phyloP scores from a whole-genome alignment of 2,888 invertebrate genomes.

The Boloria selene region DNA sequence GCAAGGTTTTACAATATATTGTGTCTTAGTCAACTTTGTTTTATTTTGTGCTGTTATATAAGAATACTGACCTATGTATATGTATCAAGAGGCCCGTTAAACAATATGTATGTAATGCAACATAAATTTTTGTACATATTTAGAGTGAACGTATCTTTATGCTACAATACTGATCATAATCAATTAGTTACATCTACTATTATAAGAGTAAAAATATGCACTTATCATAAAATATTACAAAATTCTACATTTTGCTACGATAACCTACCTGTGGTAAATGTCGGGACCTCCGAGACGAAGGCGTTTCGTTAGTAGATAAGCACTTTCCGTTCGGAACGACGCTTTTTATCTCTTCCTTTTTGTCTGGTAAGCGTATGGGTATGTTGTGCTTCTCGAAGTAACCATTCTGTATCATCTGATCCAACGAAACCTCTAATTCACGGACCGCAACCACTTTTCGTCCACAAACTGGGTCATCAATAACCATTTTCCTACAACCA shows the following conservation, averaged over 20 bases:
- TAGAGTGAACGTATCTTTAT: too few relatives aligned
- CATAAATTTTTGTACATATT: too few relatives aligned
- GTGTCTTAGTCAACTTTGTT: too few relatives aligned
- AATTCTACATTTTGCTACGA: background rate
- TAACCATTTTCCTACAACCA: slow-evolving; percentile 75
- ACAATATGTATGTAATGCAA: too few relatives aligned
- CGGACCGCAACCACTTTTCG: slow-evolving; percentile 74
- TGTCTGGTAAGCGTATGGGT: slow-evolving; percentile 63
- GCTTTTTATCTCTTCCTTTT: slow-evolving; percentile 55
- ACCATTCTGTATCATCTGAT: slow-evolving; percentile 79
- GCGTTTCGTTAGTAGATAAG: slow-evolving; percentile 54
- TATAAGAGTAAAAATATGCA: too few relatives aligned
- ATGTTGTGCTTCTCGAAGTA: slow-evolving; percentile 78
- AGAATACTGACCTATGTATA: too few relatives aligned
- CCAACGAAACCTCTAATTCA: slow-evolving; percentile 75
- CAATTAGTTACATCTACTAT: too few relatives aligned
- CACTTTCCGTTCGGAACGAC: slow-evolving; percentile 70
- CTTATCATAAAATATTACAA: too few relatives aligned
- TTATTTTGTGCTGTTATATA: too few relatives aligned
- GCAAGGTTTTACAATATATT: too few relatives aligned
- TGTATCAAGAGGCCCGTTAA: too few relatives aligned
- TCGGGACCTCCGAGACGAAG: slow-evolving; percentile 59
- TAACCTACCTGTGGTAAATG: slow-evolving; percentile 70
- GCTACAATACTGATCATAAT: too few relatives aligned
- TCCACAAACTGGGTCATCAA: slow-evolving; percentile 72